Evolutionary conservation across 2,888 invertebrate genomes (phyloP), one percentile per base, ranked within the genome.

Genomic region (Aricia artaxerxes): DNA sequence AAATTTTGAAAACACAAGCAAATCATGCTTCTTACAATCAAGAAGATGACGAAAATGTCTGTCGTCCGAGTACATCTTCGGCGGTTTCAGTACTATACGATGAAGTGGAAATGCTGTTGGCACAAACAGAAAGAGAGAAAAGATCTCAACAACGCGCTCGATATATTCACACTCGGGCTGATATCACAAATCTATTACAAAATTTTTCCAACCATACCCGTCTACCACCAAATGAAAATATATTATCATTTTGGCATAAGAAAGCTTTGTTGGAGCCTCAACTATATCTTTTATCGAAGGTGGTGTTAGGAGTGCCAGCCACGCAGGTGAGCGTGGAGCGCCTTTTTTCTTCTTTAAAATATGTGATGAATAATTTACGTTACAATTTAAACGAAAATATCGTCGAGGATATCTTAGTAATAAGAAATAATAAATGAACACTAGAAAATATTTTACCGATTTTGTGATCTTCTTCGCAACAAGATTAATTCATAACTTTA

Each of bases 171-270:
- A 24, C 61, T 61, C 61, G 61, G n/a, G 60, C 60, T 60, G 60
- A 60, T 60, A 60, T 60, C 60, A 60, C 60, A 60, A 60, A 60
- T 60, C 60, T 60, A n/a, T 60, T 60, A 60, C 60, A n/a, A 60
- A 60, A 16, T 2, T 60, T 61, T 61, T 61, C 61, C 61, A 61
- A 61, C 61, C 60, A 60, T 60, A 60, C 60, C 60, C 60, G 60
- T 60, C 60, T 60, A 60, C 60, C 60, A 60, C 60, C n/a, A 5
- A 60, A 3, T 4, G n/a, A n/a, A 60, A 60, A 60, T 60, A 60
- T 60, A n/a, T 60, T 60, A 60, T 60, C 5, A 61, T n/a, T n/a
- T 61, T 24, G 60, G 60, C 60, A 61, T 61, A 61, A 7, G n/a
- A 61, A 61, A n/a, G 24, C 61, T 61, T 61, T 24, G 61, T 61